phyloP scores from a whole-genome alignment of 2,797 vertebrate species.

The Thunnus albacares region DNA sequence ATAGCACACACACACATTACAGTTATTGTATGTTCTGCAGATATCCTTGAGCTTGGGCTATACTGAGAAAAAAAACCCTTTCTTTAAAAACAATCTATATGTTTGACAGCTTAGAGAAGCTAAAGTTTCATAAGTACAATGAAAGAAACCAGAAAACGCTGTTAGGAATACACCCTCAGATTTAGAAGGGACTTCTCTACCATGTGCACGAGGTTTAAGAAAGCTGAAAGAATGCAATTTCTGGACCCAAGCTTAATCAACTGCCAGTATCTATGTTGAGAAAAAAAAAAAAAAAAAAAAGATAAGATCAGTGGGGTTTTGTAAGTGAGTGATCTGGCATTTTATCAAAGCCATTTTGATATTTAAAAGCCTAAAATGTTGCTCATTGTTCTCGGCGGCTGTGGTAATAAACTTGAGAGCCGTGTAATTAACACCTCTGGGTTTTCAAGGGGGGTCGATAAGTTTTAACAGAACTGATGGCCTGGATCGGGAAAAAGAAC shows the following conservation, averaged over 20 bases:
- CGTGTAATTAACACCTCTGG: slow-evolving; percentile 32
- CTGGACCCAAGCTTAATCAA: not conserved
- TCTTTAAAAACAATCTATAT: too few species aligned
- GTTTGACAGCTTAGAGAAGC: too few species aligned
- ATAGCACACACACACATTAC: too few species aligned
- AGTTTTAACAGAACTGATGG: not conserved
- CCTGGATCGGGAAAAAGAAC: not conserved
- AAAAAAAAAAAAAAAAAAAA: not conserved
- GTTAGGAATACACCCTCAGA: not conserved
- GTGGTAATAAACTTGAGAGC: slow-evolving; percentile 18
- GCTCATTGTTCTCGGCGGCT: not conserved
- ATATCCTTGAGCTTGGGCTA: too few species aligned
- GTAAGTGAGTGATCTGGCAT: not conserved
- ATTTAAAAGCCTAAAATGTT: not conserved
- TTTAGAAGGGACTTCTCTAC: not conserved
- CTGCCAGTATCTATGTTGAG: not conserved
- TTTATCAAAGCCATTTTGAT: slow-evolving; percentile 14
- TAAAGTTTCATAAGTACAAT: too few species aligned
- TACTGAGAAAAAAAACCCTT: too few species aligned
- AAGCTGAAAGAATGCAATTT: not conserved
- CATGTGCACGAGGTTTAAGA: not conserved
- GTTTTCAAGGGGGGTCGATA: slow-evolving; percentile 6
- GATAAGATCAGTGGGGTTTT: not conserved
- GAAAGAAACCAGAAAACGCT: not conserved
- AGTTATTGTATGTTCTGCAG: too few species aligned